phyloP scores from a whole-genome alignment of 2,113 vertebrate species.

The Ctenomys sociabilis region DNA sequence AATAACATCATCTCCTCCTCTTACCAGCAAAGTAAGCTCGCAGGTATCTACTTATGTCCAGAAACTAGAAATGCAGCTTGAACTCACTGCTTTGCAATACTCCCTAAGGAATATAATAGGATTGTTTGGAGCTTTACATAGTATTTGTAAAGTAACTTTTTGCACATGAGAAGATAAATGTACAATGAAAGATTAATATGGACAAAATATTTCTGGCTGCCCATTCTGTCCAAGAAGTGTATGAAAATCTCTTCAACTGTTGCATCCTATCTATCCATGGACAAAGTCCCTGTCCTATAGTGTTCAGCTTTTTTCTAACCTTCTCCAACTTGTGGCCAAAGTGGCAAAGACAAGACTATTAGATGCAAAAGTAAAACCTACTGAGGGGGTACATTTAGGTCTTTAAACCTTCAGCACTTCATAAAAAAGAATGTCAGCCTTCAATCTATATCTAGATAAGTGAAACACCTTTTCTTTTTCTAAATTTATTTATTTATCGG shows the following conservation, averaged over 20 bases:
- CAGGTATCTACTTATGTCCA: background rate
- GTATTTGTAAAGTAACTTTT: slow-evolving; percentile 79
- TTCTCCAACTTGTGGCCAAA: background rate
- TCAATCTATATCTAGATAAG: slow-evolving; percentile 45
- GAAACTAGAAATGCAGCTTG: slow-evolving; percentile 59
- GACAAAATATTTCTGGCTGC: slow-evolving; percentile 71
- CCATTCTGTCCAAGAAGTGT: slow-evolving; percentile 48
- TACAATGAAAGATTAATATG: slow-evolving; percentile 80
- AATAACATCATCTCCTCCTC: slow-evolving; percentile 62
- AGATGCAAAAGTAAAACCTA: background rate
- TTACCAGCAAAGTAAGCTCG: slow-evolving; percentile 27
- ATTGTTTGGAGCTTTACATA: slow-evolving; percentile 72
- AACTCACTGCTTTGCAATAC: slow-evolving; percentile 58
- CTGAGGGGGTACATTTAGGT: background rate
- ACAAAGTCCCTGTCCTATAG: slow-evolving; percentile 59
- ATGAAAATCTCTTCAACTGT: slow-evolving; percentile 72
- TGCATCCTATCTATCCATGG: slow-evolving; percentile 50
- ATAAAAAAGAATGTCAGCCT: slow-evolving; percentile 48
- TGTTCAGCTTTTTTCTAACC: background rate
- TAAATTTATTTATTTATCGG: too few species aligned
- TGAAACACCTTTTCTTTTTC: slow-evolving; percentile 61
- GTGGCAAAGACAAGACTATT: background rate
- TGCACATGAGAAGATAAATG: slow-evolving; percentile 68
- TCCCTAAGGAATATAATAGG: slow-evolving; percentile 62
- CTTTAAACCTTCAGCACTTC: slow-evolving; percentile 22